Evolutionary conservation across 2,797 vertebrate genomes (phyloP), one percentile per base, ranked within the genome.

Genomic region (Gadopsis bispinosus): DNA sequence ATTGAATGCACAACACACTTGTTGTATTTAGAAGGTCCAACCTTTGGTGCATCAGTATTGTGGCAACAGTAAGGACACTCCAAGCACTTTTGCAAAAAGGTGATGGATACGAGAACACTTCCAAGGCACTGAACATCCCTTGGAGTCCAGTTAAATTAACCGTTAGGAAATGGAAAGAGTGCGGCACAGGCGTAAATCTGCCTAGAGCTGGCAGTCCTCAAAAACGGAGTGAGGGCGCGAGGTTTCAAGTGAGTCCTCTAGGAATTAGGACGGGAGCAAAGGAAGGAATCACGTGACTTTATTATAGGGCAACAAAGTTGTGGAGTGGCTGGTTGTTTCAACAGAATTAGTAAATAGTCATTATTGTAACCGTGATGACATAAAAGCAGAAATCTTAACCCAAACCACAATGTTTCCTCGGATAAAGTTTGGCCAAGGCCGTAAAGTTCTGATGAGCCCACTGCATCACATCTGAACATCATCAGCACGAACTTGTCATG

Each of bases 121-220:
- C 22, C 3, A 43, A 16, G 14, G 19, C 22, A 51, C 33, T n/a
- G 41, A 76, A 53, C 51, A 41, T 33, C 54, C 19, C 31, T 77
- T 20, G 7, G 63, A 68, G 35, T 63, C 45, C 56, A 65, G 58
- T 56, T 51, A 33, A 56, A 33, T 43, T 22, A 68, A 43, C 75
- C 51, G 63, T n/a, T 62, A 58, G 56, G 19, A 79, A 75, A 74
- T 29, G 39, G 65, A 54, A 53, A 53, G 58, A 37, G 39, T 75
- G 37, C 13, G n/a, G 35, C 35, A 10, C 41, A 0, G 73, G 43
- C 68, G 63, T 51, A 53, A 63, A 63, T 72, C 53, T 60, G 37
- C 63, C 26, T 1, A 14, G 6, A 45, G 53, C 66, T 59, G 22
- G 12, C 16, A 1, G 53, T 11, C 43, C 53, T 58, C 19, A 29